phyloP scores from a whole-genome alignment of 2,113 vertebrate species.

The Psilopogon haemacephalus region DNA sequence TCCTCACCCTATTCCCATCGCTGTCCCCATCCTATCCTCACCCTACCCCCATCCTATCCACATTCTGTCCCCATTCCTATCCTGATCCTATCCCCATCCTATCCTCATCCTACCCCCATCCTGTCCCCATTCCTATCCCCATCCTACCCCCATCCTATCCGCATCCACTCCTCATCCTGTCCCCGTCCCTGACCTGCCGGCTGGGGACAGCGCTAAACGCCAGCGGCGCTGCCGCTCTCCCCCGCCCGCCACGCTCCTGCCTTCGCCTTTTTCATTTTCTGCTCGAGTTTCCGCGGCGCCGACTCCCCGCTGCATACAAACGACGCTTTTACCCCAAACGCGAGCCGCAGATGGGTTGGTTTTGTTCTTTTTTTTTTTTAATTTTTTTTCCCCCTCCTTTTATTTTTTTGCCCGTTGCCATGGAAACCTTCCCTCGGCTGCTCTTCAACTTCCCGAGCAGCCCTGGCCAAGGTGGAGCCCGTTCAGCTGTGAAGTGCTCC shows the following conservation, averaged over 20 bases:
- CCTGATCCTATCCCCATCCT: no score
- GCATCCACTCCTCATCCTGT: background rate
- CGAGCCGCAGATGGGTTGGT: background rate
- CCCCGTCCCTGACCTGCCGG: background rate
- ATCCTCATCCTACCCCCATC: no score
- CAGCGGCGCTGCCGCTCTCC: background rate
- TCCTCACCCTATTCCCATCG: background rate
- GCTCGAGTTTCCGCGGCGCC: background rate
- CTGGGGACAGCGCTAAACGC: background rate
- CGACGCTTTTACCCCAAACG: background rate
- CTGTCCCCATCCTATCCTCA: background rate
- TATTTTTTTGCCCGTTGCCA: background rate
- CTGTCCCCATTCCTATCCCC: no score
- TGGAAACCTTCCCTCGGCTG: slow-evolving; percentile 31
- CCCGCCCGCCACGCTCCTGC: background rate
- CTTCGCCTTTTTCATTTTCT: background rate
- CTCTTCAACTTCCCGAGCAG: slow-evolving; percentile 11
- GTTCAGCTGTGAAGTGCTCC: background rate
- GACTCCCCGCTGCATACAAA: slow-evolving; percentile 46
- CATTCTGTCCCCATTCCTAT: no score
- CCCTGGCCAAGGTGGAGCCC: background rate
- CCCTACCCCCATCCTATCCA: background rate
- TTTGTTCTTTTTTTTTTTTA: background rate
- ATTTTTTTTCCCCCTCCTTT: no score
- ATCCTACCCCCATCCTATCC: background rate